phyloP scores from a whole-genome alignment of 1,140 invertebrate genomes.

The Cydia amplana region DNA sequence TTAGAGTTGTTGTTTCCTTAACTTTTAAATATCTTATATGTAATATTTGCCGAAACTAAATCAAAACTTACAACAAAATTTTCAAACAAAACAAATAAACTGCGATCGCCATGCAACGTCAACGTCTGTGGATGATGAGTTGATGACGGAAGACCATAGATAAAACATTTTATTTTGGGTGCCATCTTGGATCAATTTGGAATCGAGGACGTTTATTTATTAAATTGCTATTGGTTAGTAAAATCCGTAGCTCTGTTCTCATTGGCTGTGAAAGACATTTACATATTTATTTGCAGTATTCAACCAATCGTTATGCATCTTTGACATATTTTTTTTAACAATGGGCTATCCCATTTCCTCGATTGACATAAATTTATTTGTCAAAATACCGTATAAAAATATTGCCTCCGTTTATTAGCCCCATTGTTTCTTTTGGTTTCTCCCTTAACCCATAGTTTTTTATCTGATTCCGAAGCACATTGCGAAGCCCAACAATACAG shows the following conservation, averaged over 20 bases:
- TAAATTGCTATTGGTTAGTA: neutral
- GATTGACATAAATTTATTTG: conserved; percentile 71
- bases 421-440: conserved; percentile 66
- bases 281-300: neutral
- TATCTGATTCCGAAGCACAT: conserved; percentile 39
- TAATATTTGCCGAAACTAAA: too few species aligned
- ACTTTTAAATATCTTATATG: too few species aligned
- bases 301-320: neutral
- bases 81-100: too few species aligned
- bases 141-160: neutral
- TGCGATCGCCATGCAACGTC: too few species aligned
- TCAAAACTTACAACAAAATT: too few species aligned
- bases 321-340: conserved; percentile 20
- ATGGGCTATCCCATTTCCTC: conserved; percentile 15
- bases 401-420: conserved; percentile 52
- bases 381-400: conserved; percentile 75
- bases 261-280: neutral
- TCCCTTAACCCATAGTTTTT: conserved; percentile 51
- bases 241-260: neutral
- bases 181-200: conserved; percentile 25
- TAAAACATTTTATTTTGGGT: neutral
- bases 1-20: too few species aligned
- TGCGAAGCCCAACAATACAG: neutral
- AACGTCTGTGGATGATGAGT: too few species aligned
- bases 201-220: conserved; percentile 22